These are phyloP conservation scores for Rhabditoides inermis DNA, from an alignment of 2,888 invertebrate genomes.

Conservation along the genomic window DNA sequence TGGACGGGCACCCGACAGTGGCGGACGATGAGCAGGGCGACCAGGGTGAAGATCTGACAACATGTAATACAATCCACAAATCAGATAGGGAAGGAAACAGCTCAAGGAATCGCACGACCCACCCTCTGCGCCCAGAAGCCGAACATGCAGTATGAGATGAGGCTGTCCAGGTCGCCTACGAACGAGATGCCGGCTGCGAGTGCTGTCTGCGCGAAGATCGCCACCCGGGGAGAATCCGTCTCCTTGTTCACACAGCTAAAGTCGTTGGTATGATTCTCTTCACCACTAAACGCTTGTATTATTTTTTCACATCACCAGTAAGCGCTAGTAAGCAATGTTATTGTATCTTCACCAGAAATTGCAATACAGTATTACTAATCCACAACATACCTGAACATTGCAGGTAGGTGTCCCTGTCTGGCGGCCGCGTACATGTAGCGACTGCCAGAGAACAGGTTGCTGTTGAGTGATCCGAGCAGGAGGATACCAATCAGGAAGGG, in stretches of 20 bases:
- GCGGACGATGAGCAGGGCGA: slow-evolving; percentile 43
- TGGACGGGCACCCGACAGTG: slow-evolving; percentile 46
- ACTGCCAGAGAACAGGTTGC: slow-evolving; percentile 48
- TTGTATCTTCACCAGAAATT: too few relatives aligned
- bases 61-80: background rate
- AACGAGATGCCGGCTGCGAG: slow-evolving; percentile 47
- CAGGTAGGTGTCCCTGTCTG: slow-evolving; percentile 47
- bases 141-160: slow-evolving; percentile 50
- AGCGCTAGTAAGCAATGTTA: too few relatives aligned
- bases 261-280: too few relatives aligned
- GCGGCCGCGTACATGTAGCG: slow-evolving; percentile 51
- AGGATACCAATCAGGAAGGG: slow-evolving; percentile 50
- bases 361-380: too few relatives aligned
- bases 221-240: slow-evolving; percentile 46
- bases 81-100: background rate
- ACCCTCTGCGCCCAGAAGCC: slow-evolving; percentile 49
- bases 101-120: background rate
- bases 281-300: too few relatives aligned
- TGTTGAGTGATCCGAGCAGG: slow-evolving; percentile 49
- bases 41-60: slow-evolving; percentile 42
- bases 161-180: slow-evolving; percentile 45
- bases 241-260: slow-evolving; percentile 41
- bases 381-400: too few relatives aligned
- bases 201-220: slow-evolving; percentile 47
- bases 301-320: too few relatives aligned